Evolutionary conservation across 2,113 vertebrate genomes (phyloP), one percentile per base, ranked within the genome.

Genomic region (Cheirogaleus medius): DNA sequence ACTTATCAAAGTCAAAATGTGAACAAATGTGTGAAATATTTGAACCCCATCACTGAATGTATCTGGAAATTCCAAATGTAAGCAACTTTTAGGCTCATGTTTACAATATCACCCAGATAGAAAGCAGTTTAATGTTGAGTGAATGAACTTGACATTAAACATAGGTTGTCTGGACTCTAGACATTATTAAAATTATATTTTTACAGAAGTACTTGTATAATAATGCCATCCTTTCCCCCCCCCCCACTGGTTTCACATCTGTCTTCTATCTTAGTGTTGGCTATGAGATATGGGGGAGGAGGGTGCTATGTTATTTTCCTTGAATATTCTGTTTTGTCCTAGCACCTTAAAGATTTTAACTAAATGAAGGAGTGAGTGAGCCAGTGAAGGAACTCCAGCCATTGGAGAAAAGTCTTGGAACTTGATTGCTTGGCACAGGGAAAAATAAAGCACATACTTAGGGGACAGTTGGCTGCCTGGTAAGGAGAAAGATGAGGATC

Each of bases 361-460:
- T 87, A 80, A 47, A 60, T 42, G 54, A 78, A 87, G 82, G 21
- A n/a, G 34, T 15, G 20, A 37, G 5, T 54, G 85, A 86, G 37
- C 34, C 6, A 29, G 47, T 66, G 69, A 42, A 84, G 76, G 17
- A 14, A 34, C 17, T 58, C 37, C 32, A 68, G 15, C 21, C 29
- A 11, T 10, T 29, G 58, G 34, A 54, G 60, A 58, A 89, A 49
- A 54, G 37, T 29, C 34, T 23, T 73, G 52, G 20, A 49, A 42
- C 71, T 56, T 69, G n/a, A 80, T 71, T 44, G 13, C n/a, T 58
- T 87, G 39, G 71, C 14, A 12, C 29, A 34, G 34, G 77, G 71
- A 17, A 42, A 29, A 74, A 21, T 34, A 6, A n/a, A 58, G n/a
- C 56, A 17, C 3, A 1, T 8, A 1, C 0, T 0, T 17, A 25